Conservation (phyloP, 1,140 invertebrate species). For the Cryptotermes secundus region DNA sequence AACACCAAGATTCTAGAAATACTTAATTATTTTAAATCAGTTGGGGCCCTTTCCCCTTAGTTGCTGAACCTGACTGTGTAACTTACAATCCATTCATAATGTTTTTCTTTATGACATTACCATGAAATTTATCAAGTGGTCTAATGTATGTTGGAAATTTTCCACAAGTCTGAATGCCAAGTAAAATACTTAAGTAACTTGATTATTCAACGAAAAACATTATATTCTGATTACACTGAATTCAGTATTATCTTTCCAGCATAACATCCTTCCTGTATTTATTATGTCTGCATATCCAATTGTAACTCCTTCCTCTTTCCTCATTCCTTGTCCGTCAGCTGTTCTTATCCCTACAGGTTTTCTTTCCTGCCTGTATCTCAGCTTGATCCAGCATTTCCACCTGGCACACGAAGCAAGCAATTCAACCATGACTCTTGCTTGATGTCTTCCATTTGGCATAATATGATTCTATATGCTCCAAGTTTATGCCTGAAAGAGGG, state of each 20-base stretch:
- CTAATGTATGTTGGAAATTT: background rate
- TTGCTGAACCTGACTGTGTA: background rate
- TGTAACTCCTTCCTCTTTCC: background rate
- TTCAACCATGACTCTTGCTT: conserved; percentile 65
- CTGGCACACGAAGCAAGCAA: background rate
- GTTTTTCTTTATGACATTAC: background rate
- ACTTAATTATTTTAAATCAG: conserved; percentile 5
- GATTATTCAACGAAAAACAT: background rate
- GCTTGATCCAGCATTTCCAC: background rate
- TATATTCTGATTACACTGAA: background rate
- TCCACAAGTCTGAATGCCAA: background rate
- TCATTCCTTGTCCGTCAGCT: background rate
- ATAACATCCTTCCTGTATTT: background rate
- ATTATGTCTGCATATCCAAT: background rate
- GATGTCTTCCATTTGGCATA: conserved; percentile 67
- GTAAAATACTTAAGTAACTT: background rate
- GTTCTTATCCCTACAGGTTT: background rate
- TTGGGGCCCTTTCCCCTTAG: background rate
- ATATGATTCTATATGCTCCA: conserved; percentile 65
- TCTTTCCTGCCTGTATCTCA: too few species aligned
- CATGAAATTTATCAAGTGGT: background rate
- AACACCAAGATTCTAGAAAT: background rate
- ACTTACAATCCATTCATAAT: background rate
- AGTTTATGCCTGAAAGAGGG: conserved; percentile 55
- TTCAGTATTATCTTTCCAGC: background rate